Conservation (phyloP, 2,888 invertebrate genomes). For the Agrotis segetum region DNA sequence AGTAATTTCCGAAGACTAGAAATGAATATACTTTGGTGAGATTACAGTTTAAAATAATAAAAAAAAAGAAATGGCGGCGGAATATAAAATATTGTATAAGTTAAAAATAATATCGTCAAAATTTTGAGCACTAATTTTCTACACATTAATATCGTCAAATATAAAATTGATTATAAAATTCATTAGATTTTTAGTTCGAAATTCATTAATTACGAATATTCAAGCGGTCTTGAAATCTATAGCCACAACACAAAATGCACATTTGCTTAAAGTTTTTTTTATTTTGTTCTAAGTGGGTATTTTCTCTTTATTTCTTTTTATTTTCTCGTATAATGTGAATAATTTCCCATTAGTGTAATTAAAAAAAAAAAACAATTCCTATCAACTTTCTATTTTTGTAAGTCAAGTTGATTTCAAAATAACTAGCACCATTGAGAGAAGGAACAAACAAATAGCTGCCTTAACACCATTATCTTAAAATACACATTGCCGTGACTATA, state of each 20-base stretch:
- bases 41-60: slow-evolving; percentile 52
- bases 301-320: no score
- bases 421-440: neutral
- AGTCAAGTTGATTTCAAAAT: neutral
- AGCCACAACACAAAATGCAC: slow-evolving; percentile 34
- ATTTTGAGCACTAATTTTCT: slow-evolving; percentile 69
- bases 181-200: neutral
- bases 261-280: neutral
- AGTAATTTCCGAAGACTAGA: slow-evolving; percentile 76
- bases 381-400: no score
- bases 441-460: slow-evolving; percentile 21
- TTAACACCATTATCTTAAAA: neutral
- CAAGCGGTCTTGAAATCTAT: slow-evolving; percentile 43
- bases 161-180: slow-evolving; percentile 5
- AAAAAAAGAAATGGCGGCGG: slow-evolving; percentile 17
- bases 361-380: no score
- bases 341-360: no score
- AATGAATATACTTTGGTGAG: slow-evolving; percentile 71
- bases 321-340: no score
- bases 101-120: slow-evolving; percentile 32
- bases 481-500: slow-evolving; percentile 55
- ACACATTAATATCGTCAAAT: slow-evolving; percentile 30
- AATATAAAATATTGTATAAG: slow-evolving; percentile 29
- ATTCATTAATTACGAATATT: slow-evolving; percentile 8
- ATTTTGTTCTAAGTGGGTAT: neutral